Base-by-base conservation (phyloP, 2,888 invertebrate species). In the Ariolimax columbianus region DNA sequence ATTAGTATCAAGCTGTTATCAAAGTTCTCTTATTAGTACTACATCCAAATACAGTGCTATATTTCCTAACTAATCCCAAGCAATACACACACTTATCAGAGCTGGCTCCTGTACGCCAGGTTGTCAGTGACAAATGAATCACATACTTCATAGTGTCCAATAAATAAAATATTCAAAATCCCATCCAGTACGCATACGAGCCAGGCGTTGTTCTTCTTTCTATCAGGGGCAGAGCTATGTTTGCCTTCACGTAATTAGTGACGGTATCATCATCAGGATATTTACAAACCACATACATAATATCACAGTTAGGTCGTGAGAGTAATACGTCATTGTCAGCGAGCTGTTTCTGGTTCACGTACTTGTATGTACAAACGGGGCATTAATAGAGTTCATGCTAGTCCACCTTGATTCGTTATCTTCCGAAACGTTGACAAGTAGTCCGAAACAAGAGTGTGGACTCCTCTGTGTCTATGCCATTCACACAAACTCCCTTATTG, bases 281-380 rank as follows among this genome's bases (percentile, higher is more conserved):
- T 68, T 38, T 23, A 70, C 70, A 70, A 40, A 40, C 40, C 38
- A 38, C 26, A 23, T 30, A 70, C n/a, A 26, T n/a, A n/a, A 6
- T 70, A 70, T 70, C 70, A 70, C 70, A 70, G 70, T 14, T 40
- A 70, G 70, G 70, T 40, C 36, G 23, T 70, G 70, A 70, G 26
- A 70, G n/a, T 40, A 70, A 70, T 23, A 70, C 40, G n/a, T 70
- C 38, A 23, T 30, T 40, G 40, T 38, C 40, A 23, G 38, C 26
- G 23, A 40, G 40, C 38, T 17, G 3, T 19, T 26, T 38, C 38
- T 38, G 40, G 19, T 70, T 26, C 19, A 6, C 4, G 17, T 40
- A 40, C 19, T 38, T 70, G 40, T 68, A 63, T 63, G 26, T 63
- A 63, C 59, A 63, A 63, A 63, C 59, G n/a, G 7, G 59, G 11